These are phyloP conservation scores for Centropus unirufus DNA, from an alignment of 2,113 vertebrate genomes.

Conservation along the genomic window DNA sequence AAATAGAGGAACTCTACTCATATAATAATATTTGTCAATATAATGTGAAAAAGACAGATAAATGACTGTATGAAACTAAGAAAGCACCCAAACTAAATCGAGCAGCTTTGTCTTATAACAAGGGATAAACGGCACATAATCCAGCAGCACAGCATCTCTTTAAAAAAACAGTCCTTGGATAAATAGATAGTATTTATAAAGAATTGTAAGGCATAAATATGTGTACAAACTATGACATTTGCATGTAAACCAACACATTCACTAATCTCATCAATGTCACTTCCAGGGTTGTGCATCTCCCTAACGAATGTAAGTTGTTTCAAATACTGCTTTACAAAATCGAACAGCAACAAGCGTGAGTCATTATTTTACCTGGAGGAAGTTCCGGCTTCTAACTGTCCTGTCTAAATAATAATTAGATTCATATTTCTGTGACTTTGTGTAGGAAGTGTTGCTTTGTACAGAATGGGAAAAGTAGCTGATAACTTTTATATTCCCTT, in stretches of 20 bases:
- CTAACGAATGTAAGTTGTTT: neutral
- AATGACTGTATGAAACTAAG: neutral
- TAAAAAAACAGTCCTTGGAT: neutral
- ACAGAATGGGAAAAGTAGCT: neutral
- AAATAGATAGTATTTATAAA: neutral
- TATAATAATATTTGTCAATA: neutral
- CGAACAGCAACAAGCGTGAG: neutral
- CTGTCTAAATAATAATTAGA: neutral
- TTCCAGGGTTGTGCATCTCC: neutral
- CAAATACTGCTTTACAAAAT: neutral
- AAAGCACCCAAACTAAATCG: neutral
- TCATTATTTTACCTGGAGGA: neutral
- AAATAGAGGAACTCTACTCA: neutral
- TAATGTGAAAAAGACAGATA: neutral
- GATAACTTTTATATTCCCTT: neutral
- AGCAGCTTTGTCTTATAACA: neutral
- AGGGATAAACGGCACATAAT: neutral
- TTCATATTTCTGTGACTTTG: neutral
- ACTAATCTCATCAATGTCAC: neutral
- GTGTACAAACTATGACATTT: neutral
- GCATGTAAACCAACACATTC: neutral
- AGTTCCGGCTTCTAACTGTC: neutral
- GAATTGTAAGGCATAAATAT: neutral
- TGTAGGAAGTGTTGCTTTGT: neutral
- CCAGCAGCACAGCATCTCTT: neutral